phyloP scores from a whole-genome alignment of 2,888 invertebrate species.

The Buathra laborator region DNA sequence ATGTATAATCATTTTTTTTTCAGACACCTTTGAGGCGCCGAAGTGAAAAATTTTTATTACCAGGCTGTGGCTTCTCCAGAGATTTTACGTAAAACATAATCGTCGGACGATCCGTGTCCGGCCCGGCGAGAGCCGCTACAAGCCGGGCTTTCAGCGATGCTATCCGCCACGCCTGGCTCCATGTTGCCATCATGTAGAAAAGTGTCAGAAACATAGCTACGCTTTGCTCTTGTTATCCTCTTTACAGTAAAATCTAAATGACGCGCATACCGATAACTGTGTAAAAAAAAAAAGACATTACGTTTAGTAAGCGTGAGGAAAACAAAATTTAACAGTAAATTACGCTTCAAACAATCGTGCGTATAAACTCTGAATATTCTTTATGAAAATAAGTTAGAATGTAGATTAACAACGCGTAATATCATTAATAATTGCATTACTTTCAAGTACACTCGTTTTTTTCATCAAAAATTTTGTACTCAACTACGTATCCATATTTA shows the following conservation, averaged over 20 bases:
- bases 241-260: constrained; percentile 25
- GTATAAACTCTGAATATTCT: too few relatives aligned
- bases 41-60: constrained; percentile 69
- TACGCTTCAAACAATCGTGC: background rate
- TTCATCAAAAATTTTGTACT: background rate
- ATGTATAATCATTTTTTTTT: background rate
- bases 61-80: constrained; percentile 73
- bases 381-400: too few relatives aligned
- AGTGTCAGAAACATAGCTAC: constrained; percentile 91
- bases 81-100: constrained; percentile 80
- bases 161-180: constrained; percentile 93
- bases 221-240: constrained; percentile 18
- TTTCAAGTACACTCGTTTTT: background rate
- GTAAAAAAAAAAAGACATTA: too few relatives aligned
- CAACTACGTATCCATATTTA: background rate
- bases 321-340: background rate
- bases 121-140: constrained; percentile 80
- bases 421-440: too few relatives aligned
- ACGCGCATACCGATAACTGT: constrained; percentile 35
- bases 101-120: constrained; percentile 75
- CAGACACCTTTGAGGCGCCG: background rate
- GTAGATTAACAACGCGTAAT: too few relatives aligned
- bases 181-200: constrained; percentile 94
- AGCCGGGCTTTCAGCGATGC: constrained; percentile 90
- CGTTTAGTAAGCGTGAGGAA: too few relatives aligned